These are phyloP conservation scores for Plodia interpunctella DNA, from an alignment of 1,140 invertebrate species.

Conservation along the genomic window DNA sequence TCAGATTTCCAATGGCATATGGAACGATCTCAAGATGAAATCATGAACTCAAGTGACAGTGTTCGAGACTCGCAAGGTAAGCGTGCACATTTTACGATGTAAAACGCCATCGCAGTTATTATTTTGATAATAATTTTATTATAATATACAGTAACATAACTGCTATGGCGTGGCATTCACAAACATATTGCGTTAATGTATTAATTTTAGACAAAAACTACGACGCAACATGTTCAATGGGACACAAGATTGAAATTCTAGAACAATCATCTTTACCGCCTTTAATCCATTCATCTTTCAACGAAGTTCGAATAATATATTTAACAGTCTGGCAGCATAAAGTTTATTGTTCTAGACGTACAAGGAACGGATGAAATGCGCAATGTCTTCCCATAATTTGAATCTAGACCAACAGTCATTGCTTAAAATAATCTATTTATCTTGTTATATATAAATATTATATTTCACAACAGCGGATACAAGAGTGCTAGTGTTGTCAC, in stretches of 20 bases:
- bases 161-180: constrained; percentile 23
- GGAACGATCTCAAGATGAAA: constrained; percentile 76
- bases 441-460: constrained; percentile 67
- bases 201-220: constrained; percentile 15
- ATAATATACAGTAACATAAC: constrained; percentile 9
- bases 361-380: constrained; percentile 77
- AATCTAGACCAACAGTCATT: constrained; percentile 65
- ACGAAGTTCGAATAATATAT: neutral
- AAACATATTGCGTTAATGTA: constrained; percentile 50
- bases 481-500: constrained; percentile 76
- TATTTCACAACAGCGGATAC: constrained; percentile 66
- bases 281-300: neutral
- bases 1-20: constrained; percentile 76
- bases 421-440: constrained; percentile 70
- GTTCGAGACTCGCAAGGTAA: constrained; percentile 76
- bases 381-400: constrained; percentile 77
- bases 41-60: constrained; percentile 70
- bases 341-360: constrained; percentile 60
- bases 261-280: constrained; percentile 53
- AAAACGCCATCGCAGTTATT: constrained; percentile 22
- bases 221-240: constrained; percentile 56
- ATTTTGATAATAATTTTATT: neutral
- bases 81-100: constrained; percentile 27
- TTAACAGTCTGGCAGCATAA: constrained; percentile 22
- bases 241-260: constrained; percentile 56